A percentile compares a stretch with the other conserved stretches of the same genome.
Evolutionary conservation across 2,113 vertebrate species (phyloP).

Genomic region (Chlorocebus sabaeus): DNA sequence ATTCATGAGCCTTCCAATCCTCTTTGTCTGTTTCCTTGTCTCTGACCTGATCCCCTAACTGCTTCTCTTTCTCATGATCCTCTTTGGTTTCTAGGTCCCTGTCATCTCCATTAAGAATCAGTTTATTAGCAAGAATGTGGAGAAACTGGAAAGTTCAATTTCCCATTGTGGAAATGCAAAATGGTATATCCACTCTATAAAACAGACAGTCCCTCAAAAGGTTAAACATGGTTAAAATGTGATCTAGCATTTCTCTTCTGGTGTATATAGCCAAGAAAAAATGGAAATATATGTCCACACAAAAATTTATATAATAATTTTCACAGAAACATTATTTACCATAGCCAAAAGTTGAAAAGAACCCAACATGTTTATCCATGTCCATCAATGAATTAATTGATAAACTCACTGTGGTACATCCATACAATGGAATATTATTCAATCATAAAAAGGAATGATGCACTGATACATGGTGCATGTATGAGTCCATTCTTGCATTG

Average conservation of each 20-base stretch:
- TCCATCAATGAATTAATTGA: not conserved
- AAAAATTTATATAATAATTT: not conserved
- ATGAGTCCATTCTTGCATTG: too few relatives aligned
- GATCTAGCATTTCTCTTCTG: not conserved
- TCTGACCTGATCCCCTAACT: not conserved
- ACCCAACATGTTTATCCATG: not conserved
- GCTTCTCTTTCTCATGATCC: not conserved
- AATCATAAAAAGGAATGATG: not conserved
- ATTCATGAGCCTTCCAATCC: not conserved
- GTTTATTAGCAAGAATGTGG: not conserved
- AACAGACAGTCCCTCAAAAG: not conserved
- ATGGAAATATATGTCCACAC: not conserved
- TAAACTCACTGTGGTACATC: not conserved
- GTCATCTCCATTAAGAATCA: not conserved
- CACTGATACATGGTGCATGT: not conserved
- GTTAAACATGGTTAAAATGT: not conserved
- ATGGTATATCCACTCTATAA: not conserved
- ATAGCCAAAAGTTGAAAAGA: not conserved
- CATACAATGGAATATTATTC: not conserved
- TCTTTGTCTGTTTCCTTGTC: not conserved
- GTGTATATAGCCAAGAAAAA: not conserved
- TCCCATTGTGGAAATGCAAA: not conserved
- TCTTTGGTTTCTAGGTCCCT: not conserved
- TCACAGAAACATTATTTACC: not conserved
- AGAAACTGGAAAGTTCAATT: not conserved